Conservation (phyloP, 2,113 vertebrate genomes). For the Nothocercus julius region DNA sequence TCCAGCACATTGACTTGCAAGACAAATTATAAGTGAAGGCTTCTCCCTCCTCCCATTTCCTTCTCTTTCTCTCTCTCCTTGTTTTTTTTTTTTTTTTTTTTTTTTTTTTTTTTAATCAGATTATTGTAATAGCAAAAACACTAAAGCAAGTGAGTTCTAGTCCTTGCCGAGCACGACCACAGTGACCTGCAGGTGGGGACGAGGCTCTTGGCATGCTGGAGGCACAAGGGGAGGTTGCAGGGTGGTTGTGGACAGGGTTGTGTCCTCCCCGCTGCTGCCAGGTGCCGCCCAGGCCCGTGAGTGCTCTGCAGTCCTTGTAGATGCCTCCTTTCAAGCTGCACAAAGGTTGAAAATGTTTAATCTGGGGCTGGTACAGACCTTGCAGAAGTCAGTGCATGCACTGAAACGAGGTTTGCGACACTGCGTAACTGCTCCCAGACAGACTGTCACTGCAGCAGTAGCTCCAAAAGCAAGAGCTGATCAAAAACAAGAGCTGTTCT, state of each 20-base stretch:
- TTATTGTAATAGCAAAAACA: not conserved
- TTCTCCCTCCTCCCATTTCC: no score
- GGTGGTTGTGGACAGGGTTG: not conserved
- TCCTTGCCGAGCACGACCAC: not conserved
- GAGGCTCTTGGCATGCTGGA: fast-evolving
- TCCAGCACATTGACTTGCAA: no score
- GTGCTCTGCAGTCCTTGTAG: not conserved
- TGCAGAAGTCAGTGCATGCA: not conserved
- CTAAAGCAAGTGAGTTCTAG: fast-evolving
- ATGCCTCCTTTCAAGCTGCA: not conserved
- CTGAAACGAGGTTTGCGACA: not conserved
- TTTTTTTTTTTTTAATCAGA: no score
- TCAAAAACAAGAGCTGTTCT: not conserved
- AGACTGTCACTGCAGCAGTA: not conserved
- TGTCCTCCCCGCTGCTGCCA: not conserved
- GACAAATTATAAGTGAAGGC: no score
- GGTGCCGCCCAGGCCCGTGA: not conserved
- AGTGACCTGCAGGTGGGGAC: not conserved
- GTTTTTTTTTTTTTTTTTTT: not conserved
- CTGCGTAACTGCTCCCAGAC: not conserved
- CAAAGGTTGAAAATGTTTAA: not conserved
- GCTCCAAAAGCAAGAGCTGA: not conserved
- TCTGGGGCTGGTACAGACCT: not conserved
- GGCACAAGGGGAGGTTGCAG: fast-evolving
- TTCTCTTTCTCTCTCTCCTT: no score